A percentile compares a stretch with the other conserved stretches of the same genome.
phyloP scores from a whole-genome alignment of 2,797 vertebrate species.

The Melanotaenia parkinsoni region DNA sequence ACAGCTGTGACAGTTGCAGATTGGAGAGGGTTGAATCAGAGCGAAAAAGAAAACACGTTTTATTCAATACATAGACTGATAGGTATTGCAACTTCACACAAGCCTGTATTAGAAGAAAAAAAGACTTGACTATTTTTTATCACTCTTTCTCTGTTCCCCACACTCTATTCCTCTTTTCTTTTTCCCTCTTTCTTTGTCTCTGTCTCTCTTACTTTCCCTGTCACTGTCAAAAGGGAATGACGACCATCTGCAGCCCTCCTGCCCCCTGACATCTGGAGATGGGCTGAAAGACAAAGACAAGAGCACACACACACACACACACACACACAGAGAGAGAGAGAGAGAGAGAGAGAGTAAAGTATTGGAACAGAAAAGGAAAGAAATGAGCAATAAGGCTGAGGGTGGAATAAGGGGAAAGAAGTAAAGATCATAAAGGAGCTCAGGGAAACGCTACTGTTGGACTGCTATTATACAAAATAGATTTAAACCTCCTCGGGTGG shows the following conservation, averaged over 20 bases:
- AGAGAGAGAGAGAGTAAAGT: constrained; percentile 1
- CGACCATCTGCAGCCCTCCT: constrained; percentile 73
- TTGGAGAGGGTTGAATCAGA: neutral
- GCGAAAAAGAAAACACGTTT: neutral
- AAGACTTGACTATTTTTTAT: constrained; percentile 16
- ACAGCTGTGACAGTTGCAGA: constrained; percentile 2
- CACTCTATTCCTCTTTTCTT: neutral
- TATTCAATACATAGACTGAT: neutral
- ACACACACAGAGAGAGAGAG: constrained; percentile 3
- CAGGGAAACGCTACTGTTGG: constrained; percentile 33
- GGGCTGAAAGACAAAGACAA: constrained; percentile 50
- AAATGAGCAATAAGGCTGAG: constrained; percentile 37
- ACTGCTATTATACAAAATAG: constrained; percentile 45
- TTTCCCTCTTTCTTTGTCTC: constrained; percentile 11
- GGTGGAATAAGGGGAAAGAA: constrained; percentile 24
- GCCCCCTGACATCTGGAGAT: constrained; percentile 74
- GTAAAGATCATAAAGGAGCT: constrained; percentile 10
- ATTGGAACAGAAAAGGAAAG: constrained; percentile 20
- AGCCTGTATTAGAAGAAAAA: constrained; percentile 5
- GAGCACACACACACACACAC: constrained; percentile 1
- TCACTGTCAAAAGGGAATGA: constrained; percentile 71
- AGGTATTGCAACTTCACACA: neutral
- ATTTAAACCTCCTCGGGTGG: constrained; percentile 22
- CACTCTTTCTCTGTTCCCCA: constrained; percentile 23
- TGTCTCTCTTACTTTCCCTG: constrained; percentile 53